Evolutionary conservation across 2,888 invertebrate genomes (phyloP), one percentile per base, ranked within the genome.

Genomic region (Coleophora flavipennella): DNA sequence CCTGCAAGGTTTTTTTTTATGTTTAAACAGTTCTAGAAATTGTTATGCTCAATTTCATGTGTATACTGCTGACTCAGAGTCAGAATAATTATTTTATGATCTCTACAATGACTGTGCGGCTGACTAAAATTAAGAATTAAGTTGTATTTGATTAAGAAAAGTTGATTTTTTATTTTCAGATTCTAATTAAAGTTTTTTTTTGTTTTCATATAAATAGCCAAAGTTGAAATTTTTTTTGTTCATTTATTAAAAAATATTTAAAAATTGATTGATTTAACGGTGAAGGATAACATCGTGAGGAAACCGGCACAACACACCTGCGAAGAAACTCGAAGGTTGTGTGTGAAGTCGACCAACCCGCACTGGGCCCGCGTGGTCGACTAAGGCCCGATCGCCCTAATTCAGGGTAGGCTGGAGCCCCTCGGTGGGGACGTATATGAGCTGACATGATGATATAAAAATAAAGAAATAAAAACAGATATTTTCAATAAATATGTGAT

Each of bases 401-500:
- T n/a, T n/a, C n/a, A n/a, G n/a, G n/a, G n/a, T n/a, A n/a, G n/a
- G n/a, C n/a, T n/a, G n/a, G n/a, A n/a, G n/a, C n/a, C n/a, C n/a
- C n/a, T n/a, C n/a, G n/a, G n/a, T n/a, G n/a, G n/a, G n/a, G n/a
- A n/a, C n/a, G n/a, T n/a, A n/a, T n/a, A n/a, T n/a, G n/a, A n/a
- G n/a, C n/a, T n/a, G n/a, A n/a, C n/a, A n/a, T n/a, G n/a, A n/a
- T n/a, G n/a, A n/a, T n/a, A n/a, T n/a, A n/a, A n/a, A n/a, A n/a
- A n/a, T n/a, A 34, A 36, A 25, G 20, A 11, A 36, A 37, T 34
- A 29, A 10, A 34, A 27, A 39, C 12, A 38, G 28, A 13, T 13
- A 36, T 33, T 37, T 32, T 33, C 11, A 36, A 39, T 34, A 36
- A 40, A 42, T 12, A 31, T 29, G 27, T 27, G 28, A 27, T 27